Conservation (phyloP, 1,140 invertebrate genomes). For the Ceratoteleas bidentatus region DNA sequence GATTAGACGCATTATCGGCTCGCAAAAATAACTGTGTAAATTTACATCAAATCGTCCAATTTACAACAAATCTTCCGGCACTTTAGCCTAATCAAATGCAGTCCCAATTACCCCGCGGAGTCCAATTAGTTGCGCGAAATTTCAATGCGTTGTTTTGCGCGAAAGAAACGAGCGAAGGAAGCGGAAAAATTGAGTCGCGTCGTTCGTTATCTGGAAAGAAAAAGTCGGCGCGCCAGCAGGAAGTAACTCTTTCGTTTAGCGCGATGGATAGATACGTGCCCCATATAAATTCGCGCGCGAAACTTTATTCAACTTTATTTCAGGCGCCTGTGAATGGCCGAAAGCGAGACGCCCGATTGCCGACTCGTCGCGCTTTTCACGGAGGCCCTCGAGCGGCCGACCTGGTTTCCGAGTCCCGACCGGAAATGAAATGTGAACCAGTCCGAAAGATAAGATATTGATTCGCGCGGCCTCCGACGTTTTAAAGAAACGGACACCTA, state of each 20-base stretch:
- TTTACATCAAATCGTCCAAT: no score
- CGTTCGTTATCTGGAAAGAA: constrained; percentile 19
- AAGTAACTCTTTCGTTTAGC: constrained; percentile 60
- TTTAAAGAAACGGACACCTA: constrained; percentile 47
- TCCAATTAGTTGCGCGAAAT: constrained; percentile 1
- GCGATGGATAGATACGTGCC: constrained; percentile 58
- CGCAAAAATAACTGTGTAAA: no score
- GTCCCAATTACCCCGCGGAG: not conserved
- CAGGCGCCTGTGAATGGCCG: constrained; percentile 40
- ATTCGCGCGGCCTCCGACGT: constrained; percentile 38
- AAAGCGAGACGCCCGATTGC: constrained; percentile 26
- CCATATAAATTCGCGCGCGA: constrained; percentile 51
- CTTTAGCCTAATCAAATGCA: not conserved
- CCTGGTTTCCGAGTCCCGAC: constrained; percentile 37
- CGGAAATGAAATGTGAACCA: constrained; percentile 64
- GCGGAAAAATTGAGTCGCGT: not conserved
- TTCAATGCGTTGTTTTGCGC: constrained; percentile 12
- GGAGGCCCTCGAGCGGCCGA: constrained; percentile 22
- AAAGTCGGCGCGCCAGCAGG: constrained; percentile 19
- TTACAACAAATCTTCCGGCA: no score
- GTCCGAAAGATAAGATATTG: constrained; percentile 61
- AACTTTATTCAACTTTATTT: constrained; percentile 64
- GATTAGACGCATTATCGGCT: no score
- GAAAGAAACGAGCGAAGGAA: constrained; percentile 25
- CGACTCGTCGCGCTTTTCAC: constrained; percentile 31